A percentile compares a stretch with the other conserved stretches of the same genome.
Evolutionary conservation across 1,140 invertebrate genomes (phyloP).

Genomic region (Conus betulinus): DNA sequence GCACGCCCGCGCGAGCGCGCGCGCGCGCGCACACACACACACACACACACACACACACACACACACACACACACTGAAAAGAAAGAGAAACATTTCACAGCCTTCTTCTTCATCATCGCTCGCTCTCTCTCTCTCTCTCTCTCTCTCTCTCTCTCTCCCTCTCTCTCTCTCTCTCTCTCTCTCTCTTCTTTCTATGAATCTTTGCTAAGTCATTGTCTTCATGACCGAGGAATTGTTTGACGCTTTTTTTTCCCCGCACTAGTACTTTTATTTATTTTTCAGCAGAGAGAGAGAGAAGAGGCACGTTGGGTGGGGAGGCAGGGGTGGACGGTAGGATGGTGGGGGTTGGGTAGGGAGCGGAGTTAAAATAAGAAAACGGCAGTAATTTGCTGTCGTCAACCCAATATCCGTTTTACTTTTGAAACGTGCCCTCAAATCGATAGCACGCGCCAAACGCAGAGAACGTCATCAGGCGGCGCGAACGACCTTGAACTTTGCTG

Average conservation of each 20-base stretch:
- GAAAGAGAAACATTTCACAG: not conserved
- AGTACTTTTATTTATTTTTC: too few species aligned
- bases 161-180: not conserved
- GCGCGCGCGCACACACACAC: not conserved
- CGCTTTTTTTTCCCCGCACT: too few species aligned
- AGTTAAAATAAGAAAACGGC: too few species aligned
- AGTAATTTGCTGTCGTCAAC: too few species aligned
- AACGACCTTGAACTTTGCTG: not conserved
- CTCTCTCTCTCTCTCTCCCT: not conserved
- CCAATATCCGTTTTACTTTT: too few species aligned
- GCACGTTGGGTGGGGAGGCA: too few species aligned
- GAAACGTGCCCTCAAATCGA: not conserved
- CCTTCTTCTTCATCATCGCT: not conserved
- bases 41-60: not conserved
- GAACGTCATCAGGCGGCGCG: too few species aligned
- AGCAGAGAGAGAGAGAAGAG: too few species aligned
- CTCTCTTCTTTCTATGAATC: not conserved
- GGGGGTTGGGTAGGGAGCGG: too few species aligned
- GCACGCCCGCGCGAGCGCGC: not conserved
- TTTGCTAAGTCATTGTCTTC: not conserved
- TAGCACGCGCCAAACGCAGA: constrained; percentile 3
- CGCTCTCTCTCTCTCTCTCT: not conserved
- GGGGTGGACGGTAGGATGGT: too few species aligned
- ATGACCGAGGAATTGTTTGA: too few species aligned
- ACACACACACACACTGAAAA: not conserved